These are phyloP conservation scores for Myiopsitta monachus DNA, from an alignment of 2,113 vertebrate genomes.

Conservation along the genomic window DNA sequence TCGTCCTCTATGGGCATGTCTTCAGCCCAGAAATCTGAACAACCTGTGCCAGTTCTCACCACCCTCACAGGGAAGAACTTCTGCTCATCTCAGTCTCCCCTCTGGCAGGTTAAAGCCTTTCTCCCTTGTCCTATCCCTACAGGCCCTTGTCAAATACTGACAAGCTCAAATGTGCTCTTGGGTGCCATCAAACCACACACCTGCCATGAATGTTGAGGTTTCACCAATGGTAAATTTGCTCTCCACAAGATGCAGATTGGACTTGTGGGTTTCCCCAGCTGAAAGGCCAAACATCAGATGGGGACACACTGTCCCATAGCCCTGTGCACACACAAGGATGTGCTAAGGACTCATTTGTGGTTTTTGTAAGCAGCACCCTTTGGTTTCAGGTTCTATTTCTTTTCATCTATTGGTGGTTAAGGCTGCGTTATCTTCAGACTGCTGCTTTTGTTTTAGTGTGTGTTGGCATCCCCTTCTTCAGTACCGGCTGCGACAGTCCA, in stretches of 20 bases:
- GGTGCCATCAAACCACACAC: not conserved
- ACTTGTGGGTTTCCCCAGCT: not conserved
- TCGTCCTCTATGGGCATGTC: accelerated
- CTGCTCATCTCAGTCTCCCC: not conserved
- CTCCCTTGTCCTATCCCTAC: not conserved
- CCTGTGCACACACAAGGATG: accelerated
- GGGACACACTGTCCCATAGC: not conserved
- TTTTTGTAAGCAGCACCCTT: not conserved
- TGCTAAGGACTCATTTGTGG: not conserved
- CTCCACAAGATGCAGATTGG: not conserved
- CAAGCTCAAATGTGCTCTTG: not conserved
- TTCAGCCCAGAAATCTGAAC: not conserved
- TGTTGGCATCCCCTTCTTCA: not conserved
- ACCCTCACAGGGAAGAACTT: not conserved
- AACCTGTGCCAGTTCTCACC: not conserved
- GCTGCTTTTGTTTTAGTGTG: not conserved
- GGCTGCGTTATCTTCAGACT: not conserved
- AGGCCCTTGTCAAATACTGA: not conserved
- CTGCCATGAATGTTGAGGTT: not conserved
- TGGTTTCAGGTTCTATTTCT: not conserved
- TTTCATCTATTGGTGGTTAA: not conserved
- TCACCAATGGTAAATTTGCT: not conserved
- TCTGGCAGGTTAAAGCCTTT: not conserved
- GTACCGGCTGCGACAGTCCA: not conserved
- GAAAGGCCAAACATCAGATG: not conserved